Evolutionary conservation across 2,113 vertebrate species (phyloP).

Genomic region (Mirounga angustirostris): DNA sequence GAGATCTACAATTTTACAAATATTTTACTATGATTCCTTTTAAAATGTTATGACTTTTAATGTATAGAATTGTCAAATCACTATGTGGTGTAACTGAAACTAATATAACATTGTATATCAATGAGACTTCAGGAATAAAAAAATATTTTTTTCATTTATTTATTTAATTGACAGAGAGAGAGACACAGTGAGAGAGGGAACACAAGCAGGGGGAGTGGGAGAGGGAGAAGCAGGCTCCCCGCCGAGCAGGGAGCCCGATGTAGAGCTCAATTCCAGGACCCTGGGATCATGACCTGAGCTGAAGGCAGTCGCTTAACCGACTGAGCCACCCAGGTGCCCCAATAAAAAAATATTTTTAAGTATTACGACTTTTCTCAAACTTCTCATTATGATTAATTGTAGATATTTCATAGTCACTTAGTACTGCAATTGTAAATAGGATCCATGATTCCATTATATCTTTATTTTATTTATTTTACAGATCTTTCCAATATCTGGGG

Average conservation of each 20-base stretch:
- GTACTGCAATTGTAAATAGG: not conserved
- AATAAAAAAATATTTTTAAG: not conserved
- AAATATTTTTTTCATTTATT: not conserved
- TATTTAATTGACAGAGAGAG: too few species aligned
- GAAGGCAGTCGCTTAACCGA: too few species aligned
- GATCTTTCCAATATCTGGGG: not conserved
- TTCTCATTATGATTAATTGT: not conserved
- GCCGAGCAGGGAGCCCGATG: too few species aligned
- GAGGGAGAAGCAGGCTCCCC: too few species aligned
- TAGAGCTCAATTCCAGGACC: too few species aligned
- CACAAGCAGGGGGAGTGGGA: too few species aligned
- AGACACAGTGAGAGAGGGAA: too few species aligned
- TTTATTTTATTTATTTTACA: not conserved
- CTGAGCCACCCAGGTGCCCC: too few species aligned
- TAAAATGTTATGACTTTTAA: not conserved
- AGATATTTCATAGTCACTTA: not conserved
- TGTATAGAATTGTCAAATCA: not conserved
- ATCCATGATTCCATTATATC: not conserved
- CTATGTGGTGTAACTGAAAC: not conserved
- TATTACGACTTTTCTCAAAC: not conserved
- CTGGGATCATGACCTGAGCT: too few species aligned
- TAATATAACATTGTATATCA: not conserved
- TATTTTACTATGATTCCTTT: not conserved
- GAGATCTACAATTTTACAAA: not conserved
- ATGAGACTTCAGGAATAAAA: not conserved